Evolutionary conservation across 2,113 vertebrate genomes (phyloP).

Genomic region (Notothenia coriiceps): DNA sequence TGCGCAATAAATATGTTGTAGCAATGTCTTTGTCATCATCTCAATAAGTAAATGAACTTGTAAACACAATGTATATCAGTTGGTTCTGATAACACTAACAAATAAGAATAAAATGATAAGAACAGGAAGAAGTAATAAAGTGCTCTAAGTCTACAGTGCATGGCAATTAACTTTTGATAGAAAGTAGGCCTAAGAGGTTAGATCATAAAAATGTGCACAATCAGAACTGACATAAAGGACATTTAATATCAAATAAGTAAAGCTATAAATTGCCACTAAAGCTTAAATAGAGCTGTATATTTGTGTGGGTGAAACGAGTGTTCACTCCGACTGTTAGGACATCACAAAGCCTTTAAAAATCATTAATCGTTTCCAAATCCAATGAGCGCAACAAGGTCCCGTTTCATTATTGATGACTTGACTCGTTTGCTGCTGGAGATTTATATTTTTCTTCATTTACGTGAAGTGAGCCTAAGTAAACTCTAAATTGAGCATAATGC

Average conservation of each 20-base stretch:
- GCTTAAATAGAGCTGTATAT: slow-evolving; percentile 4
- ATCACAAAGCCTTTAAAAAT: slow-evolving; percentile 13
- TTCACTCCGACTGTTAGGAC: not conserved
- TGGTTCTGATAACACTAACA: too few species aligned
- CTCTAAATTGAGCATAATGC: slow-evolving; percentile 41
- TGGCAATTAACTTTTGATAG: too few species aligned
- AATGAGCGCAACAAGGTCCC: slow-evolving; percentile 1
- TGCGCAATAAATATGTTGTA: not conserved
- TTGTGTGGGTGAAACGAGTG: not conserved
- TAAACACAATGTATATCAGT: not conserved
- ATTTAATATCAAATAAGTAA: not conserved
- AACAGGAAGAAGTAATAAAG: not conserved
- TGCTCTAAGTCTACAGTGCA: not conserved
- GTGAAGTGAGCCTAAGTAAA: slow-evolving; percentile 42
- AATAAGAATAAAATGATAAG: not conserved
- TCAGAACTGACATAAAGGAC: not conserved
- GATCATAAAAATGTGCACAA: not conserved
- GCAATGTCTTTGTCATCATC: not conserved
- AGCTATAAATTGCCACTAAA: not conserved
- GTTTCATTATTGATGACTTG: slow-evolving; percentile 21
- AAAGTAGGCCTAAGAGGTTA: not conserved
- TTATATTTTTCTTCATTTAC: slow-evolving; percentile 35
- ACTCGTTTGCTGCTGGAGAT: slow-evolving; percentile 20
- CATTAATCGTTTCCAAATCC: not conserved
- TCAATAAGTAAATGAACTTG: not conserved